Percentiles rank a stretch among this genome's conserved stretches.
Evolutionary conservation across 2,113 vertebrate genomes (phyloP).

Genomic region (Stegastes partitus): DNA sequence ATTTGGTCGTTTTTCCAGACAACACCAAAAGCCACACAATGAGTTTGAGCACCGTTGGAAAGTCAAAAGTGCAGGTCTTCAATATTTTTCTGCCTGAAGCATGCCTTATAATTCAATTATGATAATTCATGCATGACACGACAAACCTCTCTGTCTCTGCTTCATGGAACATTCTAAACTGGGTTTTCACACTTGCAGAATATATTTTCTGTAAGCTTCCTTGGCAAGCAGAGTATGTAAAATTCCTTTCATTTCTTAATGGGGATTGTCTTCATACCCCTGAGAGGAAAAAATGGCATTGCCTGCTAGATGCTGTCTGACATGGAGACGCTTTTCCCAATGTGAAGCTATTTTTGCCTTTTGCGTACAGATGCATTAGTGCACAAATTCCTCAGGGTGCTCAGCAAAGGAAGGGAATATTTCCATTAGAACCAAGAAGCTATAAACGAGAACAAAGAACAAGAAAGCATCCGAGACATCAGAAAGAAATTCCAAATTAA

Average conservation of each 20-base stretch:
- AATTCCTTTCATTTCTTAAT: slow-evolving; percentile 4
- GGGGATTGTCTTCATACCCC: slow-evolving; percentile 16
- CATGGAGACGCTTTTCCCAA: slow-evolving; percentile 51
- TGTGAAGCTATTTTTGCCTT: slow-evolving; percentile 72
- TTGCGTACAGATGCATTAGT: slow-evolving; percentile 54
- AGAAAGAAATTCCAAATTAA: slow-evolving; percentile 26
- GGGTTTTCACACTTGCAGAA: slow-evolving; percentile 3
- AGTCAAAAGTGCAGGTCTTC: no score
- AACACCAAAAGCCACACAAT: no score
- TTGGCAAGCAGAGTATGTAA: neutral
- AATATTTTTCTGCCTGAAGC: neutral
- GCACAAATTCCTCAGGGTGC: slow-evolving; percentile 61
- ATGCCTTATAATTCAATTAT: neutral
- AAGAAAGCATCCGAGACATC: slow-evolving; percentile 17
- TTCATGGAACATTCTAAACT: neutral
- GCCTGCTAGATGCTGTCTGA: slow-evolving; percentile 52
- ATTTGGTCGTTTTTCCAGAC: no score
- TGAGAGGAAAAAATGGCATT: slow-evolving; percentile 27
- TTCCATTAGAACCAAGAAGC: slow-evolving; percentile 39
- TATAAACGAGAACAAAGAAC: slow-evolving; percentile 22
- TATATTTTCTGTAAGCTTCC: neutral
- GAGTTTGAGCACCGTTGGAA: no score
- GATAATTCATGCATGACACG: neutral
- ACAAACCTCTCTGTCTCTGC: neutral
- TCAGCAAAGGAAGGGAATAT: slow-evolving; percentile 41